Evolutionary conservation across 2,113 vertebrate species (phyloP), one percentile per base, ranked within the genome.

Genomic region (Antigone vipio): DNA sequence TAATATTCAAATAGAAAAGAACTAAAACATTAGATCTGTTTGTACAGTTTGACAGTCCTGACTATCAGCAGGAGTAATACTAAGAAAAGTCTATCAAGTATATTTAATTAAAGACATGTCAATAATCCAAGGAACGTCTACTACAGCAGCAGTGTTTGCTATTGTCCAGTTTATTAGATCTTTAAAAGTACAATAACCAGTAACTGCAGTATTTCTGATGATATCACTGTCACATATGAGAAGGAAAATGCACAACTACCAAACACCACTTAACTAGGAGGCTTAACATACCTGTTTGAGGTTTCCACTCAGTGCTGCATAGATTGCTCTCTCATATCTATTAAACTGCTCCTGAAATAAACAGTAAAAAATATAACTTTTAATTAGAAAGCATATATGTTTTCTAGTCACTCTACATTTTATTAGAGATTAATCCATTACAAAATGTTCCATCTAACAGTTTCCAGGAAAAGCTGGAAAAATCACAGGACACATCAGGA

Each of bases 231-330:
- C 72, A 66, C 15, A n/a, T 38, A 53, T 5, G 26, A 91, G 45
- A 87, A 86, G 53, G 16, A 68, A 91, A 88, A 84, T 2, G 29
- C 21, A 35, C 53, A 78, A 8, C 23, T 85, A 67, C 29, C n/a
- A 44, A 95, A 63, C 44, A 74, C 5, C 52, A 34, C 14, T 52
- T 63, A 52, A 24, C 13, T 24, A 73, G 55, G 53, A 67, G 63
- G 67, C 20, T 6, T 32, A 35, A 59, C 95, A 52, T 98, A 99
- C 99, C 98, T 99, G 99, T 92, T 99, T 99, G 42, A 99, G 98
- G 93, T 99, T 99, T 95, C 99, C 99, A 96, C 99, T 99, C 80
- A 99, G 98, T 35, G 98, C 98, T 74, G 99, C 99, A 88, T 99
- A 99, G 96, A 99, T 99, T 58, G 99, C 99, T 97, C 98, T 98